Percentiles rank a stretch among this genome's conserved stretches.
These are phyloP conservation scores for Halyomorpha halys DNA, from an alignment of 1,140 invertebrate species.

Conservation along the genomic window DNA sequence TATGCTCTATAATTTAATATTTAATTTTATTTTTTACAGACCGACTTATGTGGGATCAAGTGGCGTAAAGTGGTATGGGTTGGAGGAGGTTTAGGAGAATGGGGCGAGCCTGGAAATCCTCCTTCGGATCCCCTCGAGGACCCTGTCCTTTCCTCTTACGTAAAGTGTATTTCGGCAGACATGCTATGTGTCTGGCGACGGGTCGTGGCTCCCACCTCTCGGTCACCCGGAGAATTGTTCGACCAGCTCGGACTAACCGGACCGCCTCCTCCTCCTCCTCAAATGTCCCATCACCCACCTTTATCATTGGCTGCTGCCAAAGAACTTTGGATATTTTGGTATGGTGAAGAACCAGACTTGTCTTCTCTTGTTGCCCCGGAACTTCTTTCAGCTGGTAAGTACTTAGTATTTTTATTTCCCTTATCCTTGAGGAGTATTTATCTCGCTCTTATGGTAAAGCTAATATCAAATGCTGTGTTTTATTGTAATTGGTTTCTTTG, in stretches of 20 bases:
- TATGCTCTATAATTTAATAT: too few species aligned
- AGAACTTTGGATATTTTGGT: slow-evolving; percentile 99
- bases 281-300: slow-evolving; percentile 48
- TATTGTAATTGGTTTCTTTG: too few species aligned
- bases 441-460: too few species aligned
- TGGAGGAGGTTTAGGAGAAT: slow-evolving; percentile 40
- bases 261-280: slow-evolving; percentile 41
- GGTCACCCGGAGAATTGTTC: slow-evolving; percentile 43
- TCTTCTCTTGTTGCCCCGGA: slow-evolving; percentile 68
- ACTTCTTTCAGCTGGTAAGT: slow-evolving; percentile 53
- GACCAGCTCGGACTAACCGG: slow-evolving; percentile 43
- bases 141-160: slow-evolving; percentile 85
- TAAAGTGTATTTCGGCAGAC: slow-evolving; percentile 84
- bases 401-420: slow-evolving; percentile 3
- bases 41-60: slow-evolving; percentile 97
- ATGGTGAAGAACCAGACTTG: slow-evolving; percentile 90
- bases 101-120: slow-evolving; percentile 40
- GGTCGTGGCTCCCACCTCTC: slow-evolving; percentile 44
- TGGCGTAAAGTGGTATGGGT: slow-evolving; percentile 89
- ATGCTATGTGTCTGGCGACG: slow-evolving; percentile 94
- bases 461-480: too few species aligned
- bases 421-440: too few species aligned
- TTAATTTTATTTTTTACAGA: slow-evolving; percentile 53
- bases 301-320: slow-evolving; percentile 71
- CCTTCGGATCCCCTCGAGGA: slow-evolving; percentile 67